Evolutionary conservation across 92 coral and sea anemone species (phyloP).

Genomic region (Porites rus): DNA sequence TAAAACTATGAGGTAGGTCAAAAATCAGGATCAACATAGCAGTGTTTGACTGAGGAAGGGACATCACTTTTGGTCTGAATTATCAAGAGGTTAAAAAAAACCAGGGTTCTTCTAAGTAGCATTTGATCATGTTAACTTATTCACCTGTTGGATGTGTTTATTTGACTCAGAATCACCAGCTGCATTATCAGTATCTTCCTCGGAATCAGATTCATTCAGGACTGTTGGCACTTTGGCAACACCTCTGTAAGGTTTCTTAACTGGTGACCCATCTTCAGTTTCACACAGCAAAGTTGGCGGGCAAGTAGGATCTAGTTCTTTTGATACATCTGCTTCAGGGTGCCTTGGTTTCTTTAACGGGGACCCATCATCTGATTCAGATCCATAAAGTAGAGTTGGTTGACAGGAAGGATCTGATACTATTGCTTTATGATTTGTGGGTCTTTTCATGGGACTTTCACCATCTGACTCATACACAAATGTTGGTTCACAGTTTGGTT

Average conservation of each 20-base stretch:
- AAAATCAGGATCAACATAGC: too few relatives aligned
- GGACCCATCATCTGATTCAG: slow-evolving; percentile 47
- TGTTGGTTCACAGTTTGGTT: slow-evolving; percentile 45
- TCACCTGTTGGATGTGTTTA: not conserved
- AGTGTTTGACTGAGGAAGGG: too few relatives aligned
- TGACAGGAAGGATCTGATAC: slow-evolving; percentile 24
- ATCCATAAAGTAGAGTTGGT: slow-evolving; percentile 42
- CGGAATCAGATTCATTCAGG: slow-evolving; percentile 40
- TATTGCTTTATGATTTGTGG: slow-evolving; percentile 23
- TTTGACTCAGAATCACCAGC: not conserved
- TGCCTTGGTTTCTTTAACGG: slow-evolving; percentile 43
- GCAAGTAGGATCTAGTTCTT: slow-evolving; percentile 21
- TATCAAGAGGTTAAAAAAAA: too few relatives aligned
- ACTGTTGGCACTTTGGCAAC: slow-evolving; percentile 14
- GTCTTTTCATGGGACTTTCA: slow-evolving; percentile 46
- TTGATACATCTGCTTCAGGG: slow-evolving; percentile 13
- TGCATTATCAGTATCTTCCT: slow-evolving; percentile 12
- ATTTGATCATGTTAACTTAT: not conserved
- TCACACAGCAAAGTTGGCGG: slow-evolving; percentile 46
- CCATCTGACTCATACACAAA: slow-evolving; percentile 46
- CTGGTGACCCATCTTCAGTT: slow-evolving; percentile 39
- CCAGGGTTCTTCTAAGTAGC: not conserved
- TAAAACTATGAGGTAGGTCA: too few relatives aligned
- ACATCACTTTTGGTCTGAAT: too few relatives aligned
- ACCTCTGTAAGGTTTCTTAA: slow-evolving; percentile 3